A percentile compares a stretch with the other conserved stretches of the same genome.
Conservation (phyloP, 2,888 invertebrate genomes). For the Agonopterix alstromeriana region DNA sequence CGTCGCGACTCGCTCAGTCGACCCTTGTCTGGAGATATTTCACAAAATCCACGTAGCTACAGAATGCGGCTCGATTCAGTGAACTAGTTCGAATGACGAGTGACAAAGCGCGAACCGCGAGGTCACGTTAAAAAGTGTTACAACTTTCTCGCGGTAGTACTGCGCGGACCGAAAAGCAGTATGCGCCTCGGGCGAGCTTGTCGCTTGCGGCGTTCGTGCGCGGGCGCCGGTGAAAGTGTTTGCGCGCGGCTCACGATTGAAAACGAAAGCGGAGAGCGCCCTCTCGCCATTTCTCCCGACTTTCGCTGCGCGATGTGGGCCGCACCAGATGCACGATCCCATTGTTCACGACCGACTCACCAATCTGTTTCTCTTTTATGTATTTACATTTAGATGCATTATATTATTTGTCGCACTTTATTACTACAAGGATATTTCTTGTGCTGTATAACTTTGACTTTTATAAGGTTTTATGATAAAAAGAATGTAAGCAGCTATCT, state of each 20-base stretch:
- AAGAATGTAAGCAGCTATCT: background rate
- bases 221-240: slow-evolving; percentile 70
- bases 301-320: slow-evolving; percentile 71
- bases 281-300: slow-evolving; percentile 76
- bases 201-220: slow-evolving; percentile 58
- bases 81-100: slow-evolving; percentile 66
- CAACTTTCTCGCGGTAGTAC: slow-evolving; percentile 69
- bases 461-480: background rate
- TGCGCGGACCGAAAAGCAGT: slow-evolving; percentile 50
- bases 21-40: slow-evolving; percentile 43
- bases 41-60: slow-evolving; percentile 29
- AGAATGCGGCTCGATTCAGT: slow-evolving; percentile 46
- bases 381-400: background rate
- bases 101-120: slow-evolving; percentile 70
- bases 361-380: slow-evolving; percentile 29
- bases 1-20: slow-evolving; percentile 54
- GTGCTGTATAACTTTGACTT: background rate
- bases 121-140: slow-evolving; percentile 75
- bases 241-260: slow-evolving; percentile 61
- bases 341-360: slow-evolving; percentile 46
- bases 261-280: slow-evolving; percentile 75
- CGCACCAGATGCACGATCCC: slow-evolving; percentile 62
- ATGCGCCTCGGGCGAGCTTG: slow-evolving; percentile 49
- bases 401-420: background rate
- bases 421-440: background rate